These are phyloP conservation scores for Drosophila algonquin DNA, from an alignment of 2,888 invertebrate species.

Conservation along the genomic window DNA sequence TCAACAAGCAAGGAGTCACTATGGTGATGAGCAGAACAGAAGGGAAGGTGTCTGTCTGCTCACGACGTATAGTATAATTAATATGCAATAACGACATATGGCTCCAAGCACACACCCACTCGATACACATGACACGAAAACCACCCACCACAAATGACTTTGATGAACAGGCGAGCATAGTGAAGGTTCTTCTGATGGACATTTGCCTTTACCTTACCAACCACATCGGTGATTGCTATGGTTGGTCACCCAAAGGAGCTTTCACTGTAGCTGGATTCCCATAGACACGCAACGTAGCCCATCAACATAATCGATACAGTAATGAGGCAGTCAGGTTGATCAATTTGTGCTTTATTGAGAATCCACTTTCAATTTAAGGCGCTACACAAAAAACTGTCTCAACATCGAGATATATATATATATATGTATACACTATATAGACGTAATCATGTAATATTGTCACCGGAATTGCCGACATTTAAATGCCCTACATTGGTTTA, in stretches of 20 bases:
- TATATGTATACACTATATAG: constrained; percentile 2
- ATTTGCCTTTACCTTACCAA: no score
- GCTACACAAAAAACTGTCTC: constrained; percentile 41
- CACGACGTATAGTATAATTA: constrained; percentile 20
- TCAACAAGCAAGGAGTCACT: constrained; percentile 33
- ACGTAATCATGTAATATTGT: constrained; percentile 57
- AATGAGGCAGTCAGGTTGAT: neutral
- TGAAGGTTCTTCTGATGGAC: neutral
- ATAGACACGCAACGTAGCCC: constrained; percentile 7
- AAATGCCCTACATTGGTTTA: constrained; percentile 62
- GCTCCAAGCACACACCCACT: constrained; percentile 17
- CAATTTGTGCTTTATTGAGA: constrained; percentile 66
- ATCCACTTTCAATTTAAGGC: constrained; percentile 53
- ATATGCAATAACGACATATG: constrained; percentile 40
- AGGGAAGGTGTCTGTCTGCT: neutral
- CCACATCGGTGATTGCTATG: no score
- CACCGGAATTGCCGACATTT: constrained; percentile 68
- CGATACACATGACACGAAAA: constrained; percentile 22
- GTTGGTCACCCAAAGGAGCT: no score
- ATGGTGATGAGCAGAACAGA: neutral
- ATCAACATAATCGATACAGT: neutral
- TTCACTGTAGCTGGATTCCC: constrained; percentile 1
- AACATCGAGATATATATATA: constrained; percentile 40
- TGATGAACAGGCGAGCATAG: constrained; percentile 11
- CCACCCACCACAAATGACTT: constrained; percentile 22